These are phyloP conservation scores for Nothoprocta perdicaria DNA, from an alignment of 2,113 vertebrate genomes.

Conservation along the genomic window DNA sequence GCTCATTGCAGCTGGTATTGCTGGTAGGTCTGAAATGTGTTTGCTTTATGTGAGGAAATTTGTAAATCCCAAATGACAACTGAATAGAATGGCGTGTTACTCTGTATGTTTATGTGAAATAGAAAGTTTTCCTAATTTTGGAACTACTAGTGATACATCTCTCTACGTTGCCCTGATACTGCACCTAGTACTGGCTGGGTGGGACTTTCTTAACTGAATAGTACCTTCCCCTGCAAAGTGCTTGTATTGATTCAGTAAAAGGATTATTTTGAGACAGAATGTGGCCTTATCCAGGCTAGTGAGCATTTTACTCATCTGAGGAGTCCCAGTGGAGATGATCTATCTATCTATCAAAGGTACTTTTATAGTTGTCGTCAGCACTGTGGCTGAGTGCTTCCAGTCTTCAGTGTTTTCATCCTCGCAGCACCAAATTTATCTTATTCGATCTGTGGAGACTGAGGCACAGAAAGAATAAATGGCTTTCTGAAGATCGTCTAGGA, in stretches of 20 bases:
- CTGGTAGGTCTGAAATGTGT: fast-evolving
- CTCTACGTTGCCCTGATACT: not conserved
- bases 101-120: fast-evolving
- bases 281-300: not conserved
- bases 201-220: not conserved
- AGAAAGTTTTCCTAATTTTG: not conserved
- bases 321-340: not conserved
- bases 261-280: not conserved
- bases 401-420: not conserved
- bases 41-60: fast-evolving
- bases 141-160: not conserved
- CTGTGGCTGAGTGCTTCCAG: not conserved
- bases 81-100: fast-evolving
- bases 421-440: not conserved
- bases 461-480: not conserved
- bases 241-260: not conserved
- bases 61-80: not conserved
- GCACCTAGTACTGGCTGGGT: not conserved
- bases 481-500: not conserved
- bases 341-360: not conserved
- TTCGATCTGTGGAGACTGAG: not conserved
- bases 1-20: fast-evolving
- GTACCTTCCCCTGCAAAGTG: not conserved
- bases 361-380: not conserved
- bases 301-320: not conserved